A percentile compares a stretch with the other conserved stretches of the same genome.
Evolutionary conservation across 2,113 vertebrate genomes (phyloP).

Genomic region (Hyaena hyaena): DNA sequence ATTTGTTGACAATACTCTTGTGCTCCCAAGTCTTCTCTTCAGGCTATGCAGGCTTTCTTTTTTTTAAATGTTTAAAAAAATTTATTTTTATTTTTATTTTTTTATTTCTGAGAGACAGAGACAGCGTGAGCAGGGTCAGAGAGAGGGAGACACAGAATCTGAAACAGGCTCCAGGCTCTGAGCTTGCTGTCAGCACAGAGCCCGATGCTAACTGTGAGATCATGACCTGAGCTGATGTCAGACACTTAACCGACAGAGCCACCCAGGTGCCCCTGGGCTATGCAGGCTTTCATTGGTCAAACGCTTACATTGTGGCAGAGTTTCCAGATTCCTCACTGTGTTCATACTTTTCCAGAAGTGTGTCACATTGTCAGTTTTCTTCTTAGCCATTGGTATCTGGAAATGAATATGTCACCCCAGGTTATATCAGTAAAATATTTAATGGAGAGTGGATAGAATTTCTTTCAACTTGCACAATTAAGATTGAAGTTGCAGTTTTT

Average conservation of each 20-base stretch:
- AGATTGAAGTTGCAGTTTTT: neutral
- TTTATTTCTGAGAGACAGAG: too few relatives aligned
- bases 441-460: neutral
- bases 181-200: too few relatives aligned
- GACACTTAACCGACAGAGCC: too few relatives aligned
- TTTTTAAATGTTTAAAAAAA: too few relatives aligned
- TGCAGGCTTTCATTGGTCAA: neutral
- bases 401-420: neutral
- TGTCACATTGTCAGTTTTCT: neutral
- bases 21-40: neutral
- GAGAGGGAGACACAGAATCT: too few relatives aligned
- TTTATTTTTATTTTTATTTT: too few relatives aligned
- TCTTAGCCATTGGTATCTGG: neutral
- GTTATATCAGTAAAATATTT: neutral
- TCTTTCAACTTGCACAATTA: neutral
- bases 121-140: too few relatives aligned
- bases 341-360: neutral
- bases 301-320: neutral
- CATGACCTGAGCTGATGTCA: too few relatives aligned
- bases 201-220: too few relatives aligned
- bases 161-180: too few relatives aligned
- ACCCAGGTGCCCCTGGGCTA: neutral
- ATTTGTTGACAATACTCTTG: neutral
- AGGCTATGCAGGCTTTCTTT: neutral
- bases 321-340: neutral